Conservation (phyloP, 1,140 invertebrate genomes). For the Glossosoma conforme region DNA sequence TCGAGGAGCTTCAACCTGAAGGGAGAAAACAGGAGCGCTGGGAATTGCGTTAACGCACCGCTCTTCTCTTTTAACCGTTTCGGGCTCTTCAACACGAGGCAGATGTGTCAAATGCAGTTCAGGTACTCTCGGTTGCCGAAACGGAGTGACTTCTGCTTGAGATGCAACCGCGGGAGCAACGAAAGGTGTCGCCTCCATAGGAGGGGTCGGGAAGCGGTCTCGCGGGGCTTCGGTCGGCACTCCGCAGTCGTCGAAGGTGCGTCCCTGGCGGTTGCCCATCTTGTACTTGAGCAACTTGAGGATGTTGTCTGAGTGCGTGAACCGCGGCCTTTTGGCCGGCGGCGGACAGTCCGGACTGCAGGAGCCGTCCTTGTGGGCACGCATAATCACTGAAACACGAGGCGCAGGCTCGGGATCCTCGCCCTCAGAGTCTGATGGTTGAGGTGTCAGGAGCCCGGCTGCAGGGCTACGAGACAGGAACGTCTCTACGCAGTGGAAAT, state of each 20-base stretch:
- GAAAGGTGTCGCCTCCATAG: background rate
- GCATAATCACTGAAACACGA: slow-evolving; percentile 67
- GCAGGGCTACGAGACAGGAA: slow-evolving; percentile 34
- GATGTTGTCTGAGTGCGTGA: slow-evolving; percentile 54
- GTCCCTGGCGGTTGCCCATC: slow-evolving; percentile 62
- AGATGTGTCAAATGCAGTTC: no score
- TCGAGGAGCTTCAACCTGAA: slow-evolving; percentile 14
- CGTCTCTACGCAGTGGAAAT: slow-evolving; percentile 41
- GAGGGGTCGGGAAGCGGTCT: background rate
- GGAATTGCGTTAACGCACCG: no score
- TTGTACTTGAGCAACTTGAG: slow-evolving; percentile 73
- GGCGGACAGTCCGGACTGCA: slow-evolving; percentile 51
- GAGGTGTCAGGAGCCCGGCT: slow-evolving; percentile 49
- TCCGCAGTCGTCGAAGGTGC: slow-evolving; percentile 24
- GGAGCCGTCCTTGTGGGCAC: slow-evolving; percentile 68
- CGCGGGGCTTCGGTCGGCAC: background rate
- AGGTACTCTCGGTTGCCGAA: no score
- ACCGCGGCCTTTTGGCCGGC: slow-evolving; percentile 31
- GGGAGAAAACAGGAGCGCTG: no score
- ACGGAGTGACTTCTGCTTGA: no score
- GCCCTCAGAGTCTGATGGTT: slow-evolving; percentile 53
- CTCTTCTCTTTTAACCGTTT: no score
- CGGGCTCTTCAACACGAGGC: no score
- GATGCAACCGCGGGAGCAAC: no score
- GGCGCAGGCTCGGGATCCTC: slow-evolving; percentile 45